Conservation (phyloP, 2,888 invertebrate species). For the Hybos culiciformis region DNA sequence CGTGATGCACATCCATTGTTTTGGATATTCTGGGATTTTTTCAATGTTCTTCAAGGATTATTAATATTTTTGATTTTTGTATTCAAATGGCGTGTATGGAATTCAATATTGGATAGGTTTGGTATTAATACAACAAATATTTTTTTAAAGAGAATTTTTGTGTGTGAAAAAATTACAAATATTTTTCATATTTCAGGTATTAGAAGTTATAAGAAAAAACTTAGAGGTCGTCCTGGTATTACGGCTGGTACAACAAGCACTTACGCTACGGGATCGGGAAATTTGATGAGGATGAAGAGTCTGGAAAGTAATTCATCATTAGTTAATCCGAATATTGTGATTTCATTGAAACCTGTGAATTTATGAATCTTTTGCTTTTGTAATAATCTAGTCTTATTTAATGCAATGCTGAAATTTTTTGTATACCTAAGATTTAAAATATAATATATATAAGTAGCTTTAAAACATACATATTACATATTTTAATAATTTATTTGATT, state of each 20-base stretch:
- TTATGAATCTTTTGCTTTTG: too few relatives aligned
- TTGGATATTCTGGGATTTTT: slow-evolving; percentile 44
- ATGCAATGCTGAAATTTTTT: too few relatives aligned
- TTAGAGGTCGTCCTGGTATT: neutral
- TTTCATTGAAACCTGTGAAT: too few relatives aligned
- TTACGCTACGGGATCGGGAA: slow-evolving; percentile 11
- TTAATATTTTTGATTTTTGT: slow-evolving; percentile 60
- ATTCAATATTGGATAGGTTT: slow-evolving; percentile 42
- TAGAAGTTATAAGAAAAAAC: neutral
- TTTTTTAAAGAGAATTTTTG: neutral
- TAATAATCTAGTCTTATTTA: too few relatives aligned
- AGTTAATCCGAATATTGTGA: too few relatives aligned
- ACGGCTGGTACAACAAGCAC: slow-evolving; percentile 1
- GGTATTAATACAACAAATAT: slow-evolving; percentile 27
- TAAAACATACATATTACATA: too few relatives aligned
- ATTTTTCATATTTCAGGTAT: neutral
- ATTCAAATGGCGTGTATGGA: slow-evolving; percentile 51
- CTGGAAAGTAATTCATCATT: slow-evolving; percentile 19
- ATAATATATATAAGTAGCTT: too few relatives aligned
- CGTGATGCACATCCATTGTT: slow-evolving; percentile 38
- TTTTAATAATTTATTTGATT: too few relatives aligned
- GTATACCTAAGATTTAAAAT: too few relatives aligned
- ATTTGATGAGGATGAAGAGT: slow-evolving; percentile 18
- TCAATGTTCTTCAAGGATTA: slow-evolving; percentile 58
- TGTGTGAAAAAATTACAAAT: slow-evolving; percentile 6